Base-by-base conservation (phyloP, 2,888 invertebrate species). In the Bruchidius siliquastri region DNA sequence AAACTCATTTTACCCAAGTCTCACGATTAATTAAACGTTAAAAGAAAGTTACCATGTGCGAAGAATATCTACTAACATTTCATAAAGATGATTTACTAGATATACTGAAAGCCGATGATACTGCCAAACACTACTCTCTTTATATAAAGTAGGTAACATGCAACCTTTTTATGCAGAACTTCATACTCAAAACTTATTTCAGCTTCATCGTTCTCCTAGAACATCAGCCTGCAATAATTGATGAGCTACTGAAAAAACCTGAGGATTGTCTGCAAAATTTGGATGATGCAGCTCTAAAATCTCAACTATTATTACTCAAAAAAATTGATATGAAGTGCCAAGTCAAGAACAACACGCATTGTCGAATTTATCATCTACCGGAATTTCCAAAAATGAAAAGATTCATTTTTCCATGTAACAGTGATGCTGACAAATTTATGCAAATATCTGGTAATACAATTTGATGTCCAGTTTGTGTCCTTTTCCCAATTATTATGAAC, bases 121-220 rank as follows among this genome's bases (percentile, higher is more conserved):
- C 86, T 72, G 86, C 89, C 69, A 89, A 90, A 72, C 91, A 92
- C 83, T 93, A 89, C 81, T 89, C 90, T 67, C 87, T 95, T 71
- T 89, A 90, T 82, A 89, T 94, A 71, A 92, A 93, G 94, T 94
- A 88, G 89, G 78, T 72, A 49, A n/a, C n/a, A n/a, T n/a, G n/a
- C n/a, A n/a, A n/a, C n/a, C n/a, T n/a, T n/a, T n/a, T n/a, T n/a
- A n/a, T n/a, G n/a, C n/a, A n/a, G n/a, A n/a, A n/a, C n/a, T n/a
- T n/a, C n/a, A n/a, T n/a, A n/a, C n/a, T n/a, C n/a, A n/a, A n/a
- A n/a, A 30, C 32, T 73, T 71, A 79, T 88, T 89, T 26, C 83
- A 94, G 94, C 84, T 93, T 93, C 83, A 86, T 92, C 76, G 90
- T 91, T 78, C 84, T 94, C 72, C 92, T 92, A 83, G 94, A 93